Conservation (phyloP, 2,113 vertebrate genomes). For the Antennarius striatus region DNA sequence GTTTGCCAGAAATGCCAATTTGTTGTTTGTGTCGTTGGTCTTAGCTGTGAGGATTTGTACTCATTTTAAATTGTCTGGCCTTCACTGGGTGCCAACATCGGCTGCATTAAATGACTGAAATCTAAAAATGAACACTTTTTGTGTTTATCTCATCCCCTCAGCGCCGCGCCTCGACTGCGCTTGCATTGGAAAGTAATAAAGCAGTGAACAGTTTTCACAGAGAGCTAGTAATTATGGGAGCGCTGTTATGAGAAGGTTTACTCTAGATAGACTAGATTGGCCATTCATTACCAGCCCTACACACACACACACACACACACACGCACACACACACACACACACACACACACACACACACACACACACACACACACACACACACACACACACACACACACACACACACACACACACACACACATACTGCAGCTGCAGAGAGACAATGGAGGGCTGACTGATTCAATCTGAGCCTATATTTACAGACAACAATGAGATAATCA, state of each 20-base stretch:
- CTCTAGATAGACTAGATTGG: constrained; percentile 99
- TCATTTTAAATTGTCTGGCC: constrained; percentile 21
- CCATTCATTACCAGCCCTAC: constrained; percentile 95
- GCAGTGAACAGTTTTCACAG: constrained; percentile 58
- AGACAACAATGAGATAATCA: constrained; percentile 99
- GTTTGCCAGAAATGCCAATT: neutral
- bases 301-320: constrained; percentile 83
- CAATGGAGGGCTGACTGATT: constrained; percentile 89
- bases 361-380: constrained; percentile 85
- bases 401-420: constrained; percentile 13
- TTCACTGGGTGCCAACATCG: constrained; percentile 25
- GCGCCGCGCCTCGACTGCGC: constrained; percentile 35
- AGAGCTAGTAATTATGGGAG: constrained; percentile 85
- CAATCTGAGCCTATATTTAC: constrained; percentile 99
- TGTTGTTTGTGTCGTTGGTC: neutral
- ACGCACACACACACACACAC: constrained; percentile 80
- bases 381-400: constrained; percentile 82
- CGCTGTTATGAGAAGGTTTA: constrained; percentile 91
- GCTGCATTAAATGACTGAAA: constrained; percentile 51
- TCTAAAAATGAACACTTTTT: constrained; percentile 46
- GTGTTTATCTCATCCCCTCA: constrained; percentile 49
- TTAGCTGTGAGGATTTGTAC: neutral
- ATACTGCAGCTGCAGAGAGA: constrained; percentile 75
- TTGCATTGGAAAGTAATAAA: constrained; percentile 65
- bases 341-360: constrained; percentile 16